These are phyloP conservation scores for Apamea crenata DNA, from an alignment of 2,888 invertebrate species.

Conservation along the genomic window DNA sequence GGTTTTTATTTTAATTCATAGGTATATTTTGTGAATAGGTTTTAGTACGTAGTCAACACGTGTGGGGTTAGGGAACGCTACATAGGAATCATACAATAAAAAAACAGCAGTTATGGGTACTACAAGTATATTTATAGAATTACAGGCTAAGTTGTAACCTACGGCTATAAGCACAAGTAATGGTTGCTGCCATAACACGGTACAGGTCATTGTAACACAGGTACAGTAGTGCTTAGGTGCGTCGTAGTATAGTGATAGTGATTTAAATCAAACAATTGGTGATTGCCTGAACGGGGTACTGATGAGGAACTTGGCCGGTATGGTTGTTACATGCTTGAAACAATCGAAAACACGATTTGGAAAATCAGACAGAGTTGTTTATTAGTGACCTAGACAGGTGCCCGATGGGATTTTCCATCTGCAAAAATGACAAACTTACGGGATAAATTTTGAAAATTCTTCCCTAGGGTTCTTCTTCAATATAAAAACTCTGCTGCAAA, in stretches of 20 bases:
- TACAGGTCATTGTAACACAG: slow-evolving; percentile 9
- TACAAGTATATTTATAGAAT: slow-evolving; percentile 72
- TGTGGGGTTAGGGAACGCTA: too few relatives aligned
- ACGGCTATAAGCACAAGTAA: slow-evolving; percentile 67
- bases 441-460: background rate
- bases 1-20: background rate
- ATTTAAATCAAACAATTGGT: background rate
- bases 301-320: background rate
- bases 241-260: background rate
- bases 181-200: slow-evolving; percentile 59
- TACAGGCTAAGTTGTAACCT: slow-evolving; percentile 65
- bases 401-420: too few relatives aligned
- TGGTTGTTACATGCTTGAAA: background rate
- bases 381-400: background rate
- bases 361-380: background rate
- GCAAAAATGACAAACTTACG: too few relatives aligned
- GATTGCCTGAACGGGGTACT: background rate
- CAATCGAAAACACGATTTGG: background rate
- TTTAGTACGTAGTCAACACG: background rate
- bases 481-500: too few relatives aligned
- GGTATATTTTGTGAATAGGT: background rate
- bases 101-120: slow-evolving; percentile 58
- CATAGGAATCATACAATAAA: slow-evolving; percentile 57
- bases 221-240: slow-evolving; percentile 50
- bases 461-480: too few relatives aligned